phyloP scores from a whole-genome alignment of 2,888 invertebrate genomes.

The Caprella mutica region DNA sequence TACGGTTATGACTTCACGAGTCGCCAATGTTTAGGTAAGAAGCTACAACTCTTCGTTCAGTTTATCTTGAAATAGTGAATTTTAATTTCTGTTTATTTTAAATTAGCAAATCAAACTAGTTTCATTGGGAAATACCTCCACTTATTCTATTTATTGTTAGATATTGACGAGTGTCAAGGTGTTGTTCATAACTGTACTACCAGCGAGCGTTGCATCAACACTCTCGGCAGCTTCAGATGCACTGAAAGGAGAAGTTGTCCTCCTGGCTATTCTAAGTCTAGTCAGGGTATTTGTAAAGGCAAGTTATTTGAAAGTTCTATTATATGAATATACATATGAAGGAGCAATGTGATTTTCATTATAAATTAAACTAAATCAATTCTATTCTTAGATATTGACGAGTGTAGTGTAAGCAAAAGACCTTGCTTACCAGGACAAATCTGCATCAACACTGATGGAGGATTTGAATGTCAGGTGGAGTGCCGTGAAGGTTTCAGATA shows the following conservation, averaged over 20 bases:
- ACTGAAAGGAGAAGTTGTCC: constrained; percentile 36
- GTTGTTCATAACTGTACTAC: constrained; percentile 17
- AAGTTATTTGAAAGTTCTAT: neutral
- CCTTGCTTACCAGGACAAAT: constrained; percentile 30
- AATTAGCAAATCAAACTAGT: neutral
- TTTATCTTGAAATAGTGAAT: neutral
- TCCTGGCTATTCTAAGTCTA: constrained; percentile 36
- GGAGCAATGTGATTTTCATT: neutral
- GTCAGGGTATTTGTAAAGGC: constrained; percentile 22
- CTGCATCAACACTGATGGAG: constrained; percentile 30
- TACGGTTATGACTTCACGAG: constrained; percentile 27
- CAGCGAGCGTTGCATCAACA: constrained; percentile 57
- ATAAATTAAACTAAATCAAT: neutral
- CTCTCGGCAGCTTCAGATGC: constrained; percentile 44
- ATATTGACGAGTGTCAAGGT: constrained; percentile 22
- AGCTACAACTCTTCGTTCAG: neutral
- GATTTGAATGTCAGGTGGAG: constrained; percentile 29
- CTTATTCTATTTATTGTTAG: constrained; percentile 2
- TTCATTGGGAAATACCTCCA: neutral
- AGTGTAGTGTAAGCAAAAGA: constrained; percentile 19
- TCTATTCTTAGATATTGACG: constrained; percentile 26
- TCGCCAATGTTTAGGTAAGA: constrained; percentile 22
- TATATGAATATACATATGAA: neutral
- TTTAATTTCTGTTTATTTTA: neutral
- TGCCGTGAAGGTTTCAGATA: constrained; percentile 33